These are phyloP conservation scores for Drosophila murphyi DNA, from an alignment of 1,140 invertebrate species.

Conservation along the genomic window DNA sequence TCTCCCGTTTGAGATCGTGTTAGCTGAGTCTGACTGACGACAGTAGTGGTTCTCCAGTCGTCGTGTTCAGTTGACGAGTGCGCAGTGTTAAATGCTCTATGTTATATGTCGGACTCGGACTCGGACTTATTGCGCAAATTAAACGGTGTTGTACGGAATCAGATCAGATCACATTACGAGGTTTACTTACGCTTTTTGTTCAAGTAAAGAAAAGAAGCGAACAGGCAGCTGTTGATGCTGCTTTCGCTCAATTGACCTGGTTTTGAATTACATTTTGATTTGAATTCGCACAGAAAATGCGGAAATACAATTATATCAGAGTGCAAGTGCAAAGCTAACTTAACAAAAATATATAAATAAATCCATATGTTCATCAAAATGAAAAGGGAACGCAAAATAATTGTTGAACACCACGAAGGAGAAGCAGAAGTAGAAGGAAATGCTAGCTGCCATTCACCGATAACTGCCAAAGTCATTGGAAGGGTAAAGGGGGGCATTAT, in stretches of 20 bases:
- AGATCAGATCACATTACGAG: constrained; percentile 11
- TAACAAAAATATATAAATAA: background rate
- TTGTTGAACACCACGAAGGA: background rate
- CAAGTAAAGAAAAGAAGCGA: constrained; percentile 20
- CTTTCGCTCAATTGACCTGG: constrained; percentile 57
- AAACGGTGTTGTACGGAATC: background rate
- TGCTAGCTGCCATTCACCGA: constrained; percentile 19
- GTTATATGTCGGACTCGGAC: background rate
- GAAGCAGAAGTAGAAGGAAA: too few relatives aligned
- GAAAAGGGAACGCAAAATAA: constrained; percentile 6
- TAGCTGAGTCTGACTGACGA: constrained; percentile 16
- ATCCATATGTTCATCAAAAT: constrained; percentile 7
- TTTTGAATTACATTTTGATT: constrained; percentile 53
- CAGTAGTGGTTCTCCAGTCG: constrained; percentile 69
- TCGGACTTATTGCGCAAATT: constrained; percentile 23
- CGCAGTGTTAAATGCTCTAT: background rate
- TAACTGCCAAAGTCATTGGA: constrained; percentile 35
- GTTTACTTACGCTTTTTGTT: constrained; percentile 7
- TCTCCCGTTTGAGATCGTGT: constrained; percentile 55
- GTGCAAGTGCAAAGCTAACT: constrained; percentile 12
- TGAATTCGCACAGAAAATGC: constrained; percentile 40
- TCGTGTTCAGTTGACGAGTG: constrained; percentile 54
- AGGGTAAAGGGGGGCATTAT: constrained; percentile 7
- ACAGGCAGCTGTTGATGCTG: constrained; percentile 4
- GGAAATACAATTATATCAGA: constrained; percentile 31